Conservation (phyloP, 2,797 vertebrate genomes). For the Gymnoscopelus braueri region DNA sequence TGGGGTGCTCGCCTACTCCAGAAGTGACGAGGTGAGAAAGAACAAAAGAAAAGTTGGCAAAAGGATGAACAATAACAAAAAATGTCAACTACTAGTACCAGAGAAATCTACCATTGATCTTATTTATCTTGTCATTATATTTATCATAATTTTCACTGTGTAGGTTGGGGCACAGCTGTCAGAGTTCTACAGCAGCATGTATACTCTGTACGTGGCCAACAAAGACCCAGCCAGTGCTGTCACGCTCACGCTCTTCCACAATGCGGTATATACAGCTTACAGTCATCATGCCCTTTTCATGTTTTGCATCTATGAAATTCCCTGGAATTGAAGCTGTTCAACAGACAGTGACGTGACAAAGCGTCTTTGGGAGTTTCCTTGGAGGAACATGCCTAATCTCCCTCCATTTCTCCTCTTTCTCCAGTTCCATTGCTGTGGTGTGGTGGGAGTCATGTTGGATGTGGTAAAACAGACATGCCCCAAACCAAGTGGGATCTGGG, state of each 20-base stretch:
- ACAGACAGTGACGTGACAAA: not conserved
- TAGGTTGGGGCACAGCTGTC: slow-evolving; percentile 34
- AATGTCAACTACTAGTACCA: not conserved
- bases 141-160: slow-evolving; percentile 1
- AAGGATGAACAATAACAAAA: not conserved
- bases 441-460: slow-evolving; percentile 44
- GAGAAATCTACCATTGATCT: no score
- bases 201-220: slow-evolving; percentile 29
- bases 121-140: not conserved
- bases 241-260: slow-evolving; percentile 69
- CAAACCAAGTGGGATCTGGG: rapidly evolving
- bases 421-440: slow-evolving; percentile 80
- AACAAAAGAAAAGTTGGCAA: not conserved
- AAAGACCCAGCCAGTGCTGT: slow-evolving; percentile 48
- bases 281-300: not conserved
- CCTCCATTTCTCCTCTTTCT: not conserved
- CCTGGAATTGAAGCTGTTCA: no score
- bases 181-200: slow-evolving; percentile 67
- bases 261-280: slow-evolving; percentile 44
- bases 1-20: slow-evolving; percentile 50
- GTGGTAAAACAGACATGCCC: slow-evolving; percentile 52
- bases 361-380: not conserved
- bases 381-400: not conserved
- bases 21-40: slow-evolving; percentile 41
- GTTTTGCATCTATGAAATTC: no score